Conservation (phyloP, 2,888 invertebrate genomes). For the Pheosia gnoma region DNA sequence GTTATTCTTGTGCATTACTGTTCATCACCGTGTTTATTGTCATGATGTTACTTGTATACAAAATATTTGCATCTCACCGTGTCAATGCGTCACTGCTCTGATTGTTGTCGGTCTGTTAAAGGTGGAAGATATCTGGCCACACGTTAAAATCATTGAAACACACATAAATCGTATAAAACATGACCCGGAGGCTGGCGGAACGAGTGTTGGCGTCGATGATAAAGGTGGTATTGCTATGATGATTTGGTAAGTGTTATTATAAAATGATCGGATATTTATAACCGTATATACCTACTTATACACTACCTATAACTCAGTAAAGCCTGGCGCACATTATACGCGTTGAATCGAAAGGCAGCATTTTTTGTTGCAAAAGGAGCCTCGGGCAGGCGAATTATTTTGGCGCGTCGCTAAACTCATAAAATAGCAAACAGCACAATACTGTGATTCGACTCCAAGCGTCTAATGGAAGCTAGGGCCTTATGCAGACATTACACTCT, state of each 20-base stretch:
- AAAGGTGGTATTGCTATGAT: slow-evolving; percentile 50
- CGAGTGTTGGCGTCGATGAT: slow-evolving; percentile 32
- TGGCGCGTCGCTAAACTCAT: too few relatives aligned
- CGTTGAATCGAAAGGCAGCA: too few relatives aligned
- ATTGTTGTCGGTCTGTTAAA: slow-evolving; percentile 79
- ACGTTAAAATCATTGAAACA: slow-evolving; percentile 49
- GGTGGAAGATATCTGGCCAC: slow-evolving; percentile 62
- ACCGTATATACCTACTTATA: too few relatives aligned
- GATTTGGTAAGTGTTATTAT: slow-evolving; percentile 50
- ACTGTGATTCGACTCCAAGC: too few relatives aligned
- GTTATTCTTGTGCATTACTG: slow-evolving; percentile 35
- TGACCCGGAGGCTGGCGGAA: slow-evolving; percentile 42
- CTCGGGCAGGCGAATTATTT: too few relatives aligned
- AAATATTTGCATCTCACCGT: slow-evolving; percentile 55
- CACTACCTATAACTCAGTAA: too few relatives aligned
- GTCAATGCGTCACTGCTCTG: slow-evolving; percentile 66
- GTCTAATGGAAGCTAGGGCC: too few relatives aligned
- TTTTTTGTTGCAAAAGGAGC: too few relatives aligned
- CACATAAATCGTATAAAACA: slow-evolving; percentile 47
- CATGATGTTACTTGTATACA: slow-evolving; percentile 47
- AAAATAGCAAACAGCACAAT: too few relatives aligned
- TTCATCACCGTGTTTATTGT: slow-evolving; percentile 25
- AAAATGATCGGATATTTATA: too few relatives aligned
- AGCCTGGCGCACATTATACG: too few relatives aligned
- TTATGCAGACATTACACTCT: too few relatives aligned